Conservation (phyloP, 2,888 invertebrate species). For the Phaonia tiefii region DNA sequence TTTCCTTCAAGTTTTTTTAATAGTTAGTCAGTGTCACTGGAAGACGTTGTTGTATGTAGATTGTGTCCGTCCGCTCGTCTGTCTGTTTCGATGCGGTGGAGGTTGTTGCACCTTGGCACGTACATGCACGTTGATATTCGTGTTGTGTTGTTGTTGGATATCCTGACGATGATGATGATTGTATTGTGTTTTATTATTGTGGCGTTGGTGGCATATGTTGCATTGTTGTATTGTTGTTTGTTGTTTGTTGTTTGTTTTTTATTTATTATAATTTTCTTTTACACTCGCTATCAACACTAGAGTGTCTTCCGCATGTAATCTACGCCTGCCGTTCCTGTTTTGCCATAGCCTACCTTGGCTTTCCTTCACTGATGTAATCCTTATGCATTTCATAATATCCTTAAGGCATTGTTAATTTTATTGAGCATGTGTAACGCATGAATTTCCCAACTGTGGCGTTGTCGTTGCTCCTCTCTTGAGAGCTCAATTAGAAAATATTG, state of each 20-base stretch:
- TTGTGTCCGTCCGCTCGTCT: background rate
- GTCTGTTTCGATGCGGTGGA: conserved; percentile 19
- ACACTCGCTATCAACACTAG: conserved; percentile 49
- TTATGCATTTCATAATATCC: too few relatives aligned
- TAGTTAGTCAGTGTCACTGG: background rate
- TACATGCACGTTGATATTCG: too few relatives aligned
- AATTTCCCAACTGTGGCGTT: conserved; percentile 12
- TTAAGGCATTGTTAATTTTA: conserved; percentile 21
- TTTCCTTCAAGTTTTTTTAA: conserved; percentile 52
- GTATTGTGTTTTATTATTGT: conserved; percentile 25
- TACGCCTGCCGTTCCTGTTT: conserved; percentile 56
- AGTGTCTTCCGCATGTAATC: conserved; percentile 16
- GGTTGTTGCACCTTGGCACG: conserved; percentile 57
- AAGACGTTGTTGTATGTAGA: background rate
- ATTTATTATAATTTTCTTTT: conserved; percentile 41
- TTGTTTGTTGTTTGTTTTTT: conserved; percentile 33
- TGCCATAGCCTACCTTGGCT: too few relatives aligned
- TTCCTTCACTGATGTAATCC: conserved; percentile 19
- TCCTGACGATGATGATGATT: background rate
- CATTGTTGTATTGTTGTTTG: conserved; percentile 14
- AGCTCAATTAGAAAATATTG: conserved; percentile 6
- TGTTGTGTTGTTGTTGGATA: too few relatives aligned
- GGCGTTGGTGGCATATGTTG: conserved; percentile 59
- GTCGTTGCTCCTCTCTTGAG: conserved; percentile 4
- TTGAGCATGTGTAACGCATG: conserved; percentile 29